Evolutionary conservation across 2,797 vertebrate species (phyloP), one percentile per base, ranked within the genome.

Genomic region (Labeo calbasu): DNA sequence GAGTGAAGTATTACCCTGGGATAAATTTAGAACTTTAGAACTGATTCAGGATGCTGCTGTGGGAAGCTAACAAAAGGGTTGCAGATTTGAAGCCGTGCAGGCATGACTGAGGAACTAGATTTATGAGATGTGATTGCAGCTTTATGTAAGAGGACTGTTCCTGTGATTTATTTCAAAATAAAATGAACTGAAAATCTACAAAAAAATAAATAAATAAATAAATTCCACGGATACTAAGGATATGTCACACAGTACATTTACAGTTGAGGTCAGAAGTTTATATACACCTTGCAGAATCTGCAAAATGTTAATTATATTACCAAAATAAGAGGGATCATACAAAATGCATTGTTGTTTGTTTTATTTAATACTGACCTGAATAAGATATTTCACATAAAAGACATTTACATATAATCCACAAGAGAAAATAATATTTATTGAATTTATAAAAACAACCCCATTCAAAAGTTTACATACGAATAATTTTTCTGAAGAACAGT

Each of bases 1-100:
- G n/a, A 48, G 68, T 59, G 66, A 79, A 51, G 66, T 63, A 80
- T 73, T 66, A 61, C 4, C 9, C 36, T 28, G 23, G 48, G 28
- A 21, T 28, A 46, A 23, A 82, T 65, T 51, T n/a, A 23, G 69
- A 73, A 70, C 15, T 19, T 70, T 17, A 28, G 9, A 28, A 53
- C 25, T 72, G 12, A 81, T 4, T 81, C 7, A 82, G 32, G 25
- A 43, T n/a, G 11, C 23, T 81, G 11, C 4, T 61, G 21, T 75
- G 21, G 57, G 14, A 3, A 36, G 25, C 19, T 51, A 51, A 51
- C 13, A 23, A 14, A 50, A 50, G 23, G 12, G 53, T 40, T 43
- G 53, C 4, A 4, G 40, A 15, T 77, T 77, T 28, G 15, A 78
- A 65, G 17, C 2, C 19, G n/a, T 10, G 23, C 15, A 63, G 57